Evolutionary conservation across 2,888 invertebrate genomes (phyloP), one percentile per base, ranked within the genome.

Genomic region (Acanthosepion lycidas): DNA sequence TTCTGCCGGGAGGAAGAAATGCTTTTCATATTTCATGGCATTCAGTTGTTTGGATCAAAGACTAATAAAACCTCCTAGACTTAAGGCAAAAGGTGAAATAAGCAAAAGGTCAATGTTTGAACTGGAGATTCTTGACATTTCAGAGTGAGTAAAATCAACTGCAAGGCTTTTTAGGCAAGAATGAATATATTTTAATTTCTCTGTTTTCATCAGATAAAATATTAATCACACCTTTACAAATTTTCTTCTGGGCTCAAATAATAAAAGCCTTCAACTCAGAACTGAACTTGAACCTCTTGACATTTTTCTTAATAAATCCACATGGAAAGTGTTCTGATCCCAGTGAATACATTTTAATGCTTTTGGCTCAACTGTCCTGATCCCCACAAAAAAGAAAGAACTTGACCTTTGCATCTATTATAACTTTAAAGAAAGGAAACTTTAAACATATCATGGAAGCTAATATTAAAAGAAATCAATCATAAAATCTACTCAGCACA

Each of bases 161-260:
- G 78, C n/a, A n/a, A n/a, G 78, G 78, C n/a, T n/a, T 78, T 78
- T 78, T 33, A 78, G 78, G 78, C n/a, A 8, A n/a, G 78, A 78
- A n/a, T 78, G 78, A 78, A 78, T 78, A 78, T 78, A 78, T 78
- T 78, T 78, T 78, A 78, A 78, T 78, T 78, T 78, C 78, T 78
- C 78, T 78, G 78, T 33, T n/a, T n/a, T 33, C 18, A n/a, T 78
- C 78, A n/a, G 78, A 78, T 78, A 78, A 78, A 33, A 78, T 78
- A 78, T 78, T 59, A 59, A 59, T 59, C 59, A 20, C 59, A 59
- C 59, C 59, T 59, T 59, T 59, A 59, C 59, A 59, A 59, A 20
- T 59, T 59, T 33, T 78, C 78, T 78, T 78, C n/a, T 15, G n/a
- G 78, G 78, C 78, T 78, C n/a, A 78, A 78, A 78, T 78, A 78